Conservation (phyloP, 2,888 invertebrate genomes). For the Perizoma affinitatum region DNA sequence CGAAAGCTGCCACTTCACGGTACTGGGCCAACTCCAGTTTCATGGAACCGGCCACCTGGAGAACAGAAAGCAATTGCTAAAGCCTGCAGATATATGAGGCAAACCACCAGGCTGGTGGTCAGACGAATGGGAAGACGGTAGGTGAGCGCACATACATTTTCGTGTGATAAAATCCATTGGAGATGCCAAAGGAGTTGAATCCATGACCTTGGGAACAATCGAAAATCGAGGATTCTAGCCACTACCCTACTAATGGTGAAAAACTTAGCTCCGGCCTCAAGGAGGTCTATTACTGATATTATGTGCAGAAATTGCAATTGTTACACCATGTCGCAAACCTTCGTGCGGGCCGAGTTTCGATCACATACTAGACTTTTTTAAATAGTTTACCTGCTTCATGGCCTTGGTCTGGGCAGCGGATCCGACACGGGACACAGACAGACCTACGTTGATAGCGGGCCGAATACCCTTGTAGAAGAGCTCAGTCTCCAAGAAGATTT, state of each 20-base stretch:
- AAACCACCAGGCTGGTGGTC: too few species aligned
- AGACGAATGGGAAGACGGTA: too few species aligned
- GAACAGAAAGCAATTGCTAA: constrained; percentile 1
- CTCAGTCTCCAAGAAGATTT: constrained; percentile 99
- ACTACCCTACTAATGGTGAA: too few species aligned
- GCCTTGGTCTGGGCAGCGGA: constrained; percentile 99
- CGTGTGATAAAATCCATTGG: too few species aligned
- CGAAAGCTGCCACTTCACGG: constrained; percentile 99
- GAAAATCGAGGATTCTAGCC: too few species aligned
- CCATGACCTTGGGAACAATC: too few species aligned
- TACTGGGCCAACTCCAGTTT: constrained; percentile 99
- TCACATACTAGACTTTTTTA: not conserved
- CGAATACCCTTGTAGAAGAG: constrained; percentile 99
- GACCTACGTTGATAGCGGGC: constrained; percentile 99
- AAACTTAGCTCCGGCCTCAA: too few species aligned
- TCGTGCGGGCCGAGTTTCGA: not conserved
- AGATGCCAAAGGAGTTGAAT: too few species aligned
- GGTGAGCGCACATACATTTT: too few species aligned
- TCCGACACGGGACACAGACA: constrained; percentile 99
- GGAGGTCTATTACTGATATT: too few species aligned
- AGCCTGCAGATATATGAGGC: too few species aligned
- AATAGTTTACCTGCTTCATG: constrained; percentile 94
- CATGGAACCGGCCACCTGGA: constrained; percentile 99
- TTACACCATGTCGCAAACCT: not conserved
- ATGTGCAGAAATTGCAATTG: too few species aligned